These are phyloP conservation scores for Agrenia bidenticulata DNA, from an alignment of 2,888 invertebrate species.

Conservation along the genomic window DNA sequence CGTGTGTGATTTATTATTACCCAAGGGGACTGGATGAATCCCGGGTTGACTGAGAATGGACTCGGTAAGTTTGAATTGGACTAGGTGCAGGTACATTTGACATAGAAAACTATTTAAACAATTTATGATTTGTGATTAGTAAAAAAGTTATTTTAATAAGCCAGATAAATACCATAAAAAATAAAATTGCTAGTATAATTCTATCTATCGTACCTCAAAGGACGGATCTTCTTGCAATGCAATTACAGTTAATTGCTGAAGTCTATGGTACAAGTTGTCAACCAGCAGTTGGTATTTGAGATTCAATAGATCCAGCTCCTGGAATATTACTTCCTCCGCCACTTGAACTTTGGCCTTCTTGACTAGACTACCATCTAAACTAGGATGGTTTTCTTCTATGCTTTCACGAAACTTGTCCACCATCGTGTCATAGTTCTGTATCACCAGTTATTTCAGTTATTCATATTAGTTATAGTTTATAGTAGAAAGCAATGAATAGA, in stretches of 20 bases:
- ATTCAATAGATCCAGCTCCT: constrained; percentile 79
- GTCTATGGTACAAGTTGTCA: constrained; percentile 68
- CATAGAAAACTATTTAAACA: constrained; percentile 17
- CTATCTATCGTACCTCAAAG: constrained; percentile 68
- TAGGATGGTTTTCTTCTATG: constrained; percentile 78
- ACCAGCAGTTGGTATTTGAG: constrained; percentile 72
- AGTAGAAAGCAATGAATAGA: not conserved
- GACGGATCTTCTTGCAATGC: constrained; percentile 70
- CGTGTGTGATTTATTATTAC: no score
- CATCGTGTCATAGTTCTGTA: constrained; percentile 81
- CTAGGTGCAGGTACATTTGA: constrained; percentile 52
- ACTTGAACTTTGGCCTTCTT: constrained; percentile 55
- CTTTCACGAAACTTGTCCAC: constrained; percentile 80
- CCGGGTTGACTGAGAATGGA: constrained; percentile 40
- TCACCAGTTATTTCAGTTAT: constrained; percentile 20
- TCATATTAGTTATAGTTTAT: constrained; percentile 21
- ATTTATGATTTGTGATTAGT: no score
- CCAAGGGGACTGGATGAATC: constrained; percentile 48
- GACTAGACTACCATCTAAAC: constrained; percentile 65
- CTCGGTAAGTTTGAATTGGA: constrained; percentile 52
- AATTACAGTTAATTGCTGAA: constrained; percentile 68
- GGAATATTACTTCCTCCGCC: constrained; percentile 74
- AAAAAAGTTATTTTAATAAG: not conserved
- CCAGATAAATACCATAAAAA: not conserved
- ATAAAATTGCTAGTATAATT: not conserved